Percentiles rank a stretch among this genome's conserved stretches.
phyloP scores from a whole-genome alignment of 2,888 invertebrate genomes.

The Philereme vetulata region DNA sequence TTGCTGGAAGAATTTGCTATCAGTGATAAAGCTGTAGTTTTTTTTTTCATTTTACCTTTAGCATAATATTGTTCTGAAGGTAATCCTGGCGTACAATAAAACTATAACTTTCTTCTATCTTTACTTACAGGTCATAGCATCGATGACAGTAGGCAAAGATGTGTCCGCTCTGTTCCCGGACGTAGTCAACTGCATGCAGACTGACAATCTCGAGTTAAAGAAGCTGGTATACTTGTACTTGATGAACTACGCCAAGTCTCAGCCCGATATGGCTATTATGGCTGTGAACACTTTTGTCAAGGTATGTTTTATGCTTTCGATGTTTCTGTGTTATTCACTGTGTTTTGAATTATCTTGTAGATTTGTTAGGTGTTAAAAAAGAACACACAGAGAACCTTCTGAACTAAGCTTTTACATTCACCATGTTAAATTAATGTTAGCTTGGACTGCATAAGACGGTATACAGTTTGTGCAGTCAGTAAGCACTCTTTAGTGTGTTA shows the following conservation, averaged over 20 bases:
- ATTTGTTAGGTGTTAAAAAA: too few relatives aligned
- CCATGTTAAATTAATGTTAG: too few relatives aligned
- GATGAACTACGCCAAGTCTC: conserved; percentile 99
- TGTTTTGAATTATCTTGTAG: conserved; percentile 1
- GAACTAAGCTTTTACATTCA: too few relatives aligned
- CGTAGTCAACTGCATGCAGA: conserved; percentile 99
- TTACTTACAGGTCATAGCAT: conserved; percentile 94
- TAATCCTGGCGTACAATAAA: too few relatives aligned
- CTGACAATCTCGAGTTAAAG: conserved; percentile 99
- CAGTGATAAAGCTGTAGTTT: too few relatives aligned
- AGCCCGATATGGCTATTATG: conserved; percentile 99
- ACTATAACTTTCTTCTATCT: background rate
- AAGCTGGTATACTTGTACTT: conserved; percentile 99
- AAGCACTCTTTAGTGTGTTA: too few relatives aligned
- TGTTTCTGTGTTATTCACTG: conserved; percentile 33
- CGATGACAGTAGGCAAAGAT: conserved; percentile 99
- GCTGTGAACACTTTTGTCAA: conserved; percentile 99
- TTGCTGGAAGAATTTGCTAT: too few relatives aligned
- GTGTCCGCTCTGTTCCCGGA: conserved; percentile 99
- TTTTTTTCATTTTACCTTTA: too few relatives aligned
- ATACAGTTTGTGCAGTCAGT: too few relatives aligned
- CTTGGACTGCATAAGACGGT: too few relatives aligned
- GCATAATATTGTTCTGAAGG: too few relatives aligned
- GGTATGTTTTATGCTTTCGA: conserved; percentile 81
- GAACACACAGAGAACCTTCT: too few relatives aligned